These are phyloP conservation scores for Hirundo rustica DNA, from an alignment of 2,797 vertebrate genomes.

Conservation along the genomic window DNA sequence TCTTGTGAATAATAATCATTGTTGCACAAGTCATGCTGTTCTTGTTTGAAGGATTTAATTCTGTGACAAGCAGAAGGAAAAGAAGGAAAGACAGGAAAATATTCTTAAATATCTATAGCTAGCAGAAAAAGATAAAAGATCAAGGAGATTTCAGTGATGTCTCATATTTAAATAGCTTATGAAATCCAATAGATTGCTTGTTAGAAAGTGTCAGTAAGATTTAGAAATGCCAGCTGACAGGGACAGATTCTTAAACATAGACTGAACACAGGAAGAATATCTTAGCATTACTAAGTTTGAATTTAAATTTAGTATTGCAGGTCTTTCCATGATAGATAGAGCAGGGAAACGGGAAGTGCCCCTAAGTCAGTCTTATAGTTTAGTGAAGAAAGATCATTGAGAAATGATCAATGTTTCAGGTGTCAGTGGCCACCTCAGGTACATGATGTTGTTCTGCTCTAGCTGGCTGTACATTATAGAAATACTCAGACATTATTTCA, in stretches of 20 bases:
- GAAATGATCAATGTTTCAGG: not conserved
- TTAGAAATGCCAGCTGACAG: not conserved
- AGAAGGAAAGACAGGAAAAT: not conserved
- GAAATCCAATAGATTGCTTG: not conserved
- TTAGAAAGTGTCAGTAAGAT: not conserved
- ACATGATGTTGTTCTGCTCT: not conserved
- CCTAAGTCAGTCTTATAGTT: not conserved
- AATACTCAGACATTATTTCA: not conserved
- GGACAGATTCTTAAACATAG: not conserved
- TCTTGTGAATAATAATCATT: not conserved
- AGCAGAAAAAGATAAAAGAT: not conserved
- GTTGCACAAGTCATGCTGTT: not conserved
- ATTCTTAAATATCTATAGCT: not conserved
- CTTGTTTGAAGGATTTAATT: not conserved
- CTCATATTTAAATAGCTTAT: not conserved
- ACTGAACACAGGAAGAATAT: not conserved
- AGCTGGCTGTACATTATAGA: not conserved
- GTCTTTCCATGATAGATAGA: not conserved
- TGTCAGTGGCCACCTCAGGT: not conserved
- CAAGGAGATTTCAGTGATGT: not conserved
- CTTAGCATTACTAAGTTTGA: not conserved
- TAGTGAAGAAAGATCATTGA: not conserved
- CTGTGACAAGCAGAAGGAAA: not conserved
- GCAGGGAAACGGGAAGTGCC: not conserved
- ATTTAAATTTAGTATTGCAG: not conserved